phyloP scores from a whole-genome alignment of 2,888 invertebrate species.

The Diadegma fenestrale region DNA sequence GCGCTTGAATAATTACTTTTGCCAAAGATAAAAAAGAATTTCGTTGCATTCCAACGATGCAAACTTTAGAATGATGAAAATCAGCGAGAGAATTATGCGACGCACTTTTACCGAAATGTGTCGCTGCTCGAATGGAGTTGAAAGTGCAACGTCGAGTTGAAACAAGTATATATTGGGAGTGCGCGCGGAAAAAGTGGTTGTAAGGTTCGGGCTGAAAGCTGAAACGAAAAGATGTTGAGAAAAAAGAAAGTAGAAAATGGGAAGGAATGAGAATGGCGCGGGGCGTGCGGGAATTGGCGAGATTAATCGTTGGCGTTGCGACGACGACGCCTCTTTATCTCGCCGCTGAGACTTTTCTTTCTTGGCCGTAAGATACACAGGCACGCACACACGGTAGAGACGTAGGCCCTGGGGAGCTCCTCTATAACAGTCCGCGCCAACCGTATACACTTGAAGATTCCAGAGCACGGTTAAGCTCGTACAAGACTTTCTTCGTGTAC shows the following conservation, averaged over 20 bases:
- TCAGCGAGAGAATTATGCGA: neutral
- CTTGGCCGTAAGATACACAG: conserved; percentile 19
- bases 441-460: conserved; percentile 62
- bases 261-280: conserved; percentile 46
- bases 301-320: conserved; percentile 73
- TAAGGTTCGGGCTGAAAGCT: neutral
- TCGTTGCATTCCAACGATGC: too few relatives aligned
- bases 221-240: neutral
- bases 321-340: conserved; percentile 66
- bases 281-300: conserved; percentile 69
- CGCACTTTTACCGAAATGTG: neutral
- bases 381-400: conserved; percentile 4
- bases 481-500: conserved; percentile 36
- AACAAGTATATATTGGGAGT: conserved; percentile 1
- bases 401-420: conserved; percentile 25
- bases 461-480: conserved; percentile 22
- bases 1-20: too few relatives aligned
- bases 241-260: conserved; percentile 21
- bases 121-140: neutral
- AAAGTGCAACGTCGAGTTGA: neutral
- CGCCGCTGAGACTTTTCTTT: conserved; percentile 55
- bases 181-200: neutral
- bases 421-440: conserved; percentile 34
- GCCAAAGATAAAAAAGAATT: too few relatives aligned
- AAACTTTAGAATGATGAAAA: too few relatives aligned